A percentile compares a stretch with the other conserved stretches of the same genome.
phyloP scores from a whole-genome alignment of 2,797 vertebrate genomes.

The Arremon brunneinucha region DNA sequence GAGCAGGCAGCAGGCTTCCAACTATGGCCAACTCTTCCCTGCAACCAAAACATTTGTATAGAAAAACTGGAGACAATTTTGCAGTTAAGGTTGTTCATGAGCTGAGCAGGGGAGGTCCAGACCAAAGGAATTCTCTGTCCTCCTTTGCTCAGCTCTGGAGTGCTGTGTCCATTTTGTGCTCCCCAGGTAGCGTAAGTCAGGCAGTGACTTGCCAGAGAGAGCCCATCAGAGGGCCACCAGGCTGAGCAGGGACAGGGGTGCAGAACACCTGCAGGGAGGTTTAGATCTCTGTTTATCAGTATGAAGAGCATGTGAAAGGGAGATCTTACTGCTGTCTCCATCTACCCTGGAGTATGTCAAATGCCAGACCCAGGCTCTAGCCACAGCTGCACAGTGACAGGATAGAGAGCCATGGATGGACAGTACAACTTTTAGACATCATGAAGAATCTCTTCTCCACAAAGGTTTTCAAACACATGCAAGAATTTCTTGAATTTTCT shows the following conservation, averaged over 20 bases:
- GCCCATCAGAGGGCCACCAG: background rate
- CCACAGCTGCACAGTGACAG: background rate
- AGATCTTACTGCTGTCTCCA: background rate
- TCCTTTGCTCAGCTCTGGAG: background rate
- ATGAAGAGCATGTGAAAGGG: background rate
- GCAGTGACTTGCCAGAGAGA: background rate
- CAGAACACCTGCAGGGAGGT: background rate
- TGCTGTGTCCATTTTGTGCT: background rate
- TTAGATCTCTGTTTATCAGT: background rate
- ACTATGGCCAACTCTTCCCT: background rate
- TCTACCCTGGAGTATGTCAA: background rate
- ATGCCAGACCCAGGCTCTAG: background rate
- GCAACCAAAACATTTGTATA: background rate
- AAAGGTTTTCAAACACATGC: background rate
- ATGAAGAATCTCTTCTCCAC: background rate
- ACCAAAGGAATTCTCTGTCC: background rate
- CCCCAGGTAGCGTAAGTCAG: background rate
- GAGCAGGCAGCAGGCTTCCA: background rate
- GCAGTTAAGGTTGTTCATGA: background rate
- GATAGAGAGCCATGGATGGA: background rate
- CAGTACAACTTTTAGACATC: background rate
- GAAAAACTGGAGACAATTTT: background rate
- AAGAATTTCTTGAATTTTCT: background rate
- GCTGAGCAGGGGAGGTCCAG: rapidly evolving
- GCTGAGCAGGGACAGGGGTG: background rate